phyloP scores from a whole-genome alignment of 1,140 invertebrate species.

The Dermatophagoides farinae region DNA sequence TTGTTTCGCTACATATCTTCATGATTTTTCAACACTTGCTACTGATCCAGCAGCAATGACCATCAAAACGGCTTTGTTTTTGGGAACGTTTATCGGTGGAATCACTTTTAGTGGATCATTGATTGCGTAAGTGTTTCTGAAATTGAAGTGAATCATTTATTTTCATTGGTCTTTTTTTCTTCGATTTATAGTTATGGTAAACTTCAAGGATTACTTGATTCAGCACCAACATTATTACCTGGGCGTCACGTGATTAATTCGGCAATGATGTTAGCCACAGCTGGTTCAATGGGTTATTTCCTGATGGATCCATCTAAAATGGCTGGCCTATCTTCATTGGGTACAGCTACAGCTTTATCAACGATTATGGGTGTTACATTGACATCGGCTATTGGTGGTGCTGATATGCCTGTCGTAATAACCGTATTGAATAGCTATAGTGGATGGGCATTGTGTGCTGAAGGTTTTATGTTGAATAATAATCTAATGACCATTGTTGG shows the following conservation, averaged over 20 bases:
- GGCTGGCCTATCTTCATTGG: slow-evolving; percentile 44
- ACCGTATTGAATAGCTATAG: slow-evolving; percentile 66
- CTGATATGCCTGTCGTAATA: slow-evolving; percentile 83
- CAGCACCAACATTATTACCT: slow-evolving; percentile 55
- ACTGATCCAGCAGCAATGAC: slow-evolving; percentile 58
- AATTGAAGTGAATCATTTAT: not conserved
- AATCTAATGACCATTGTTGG: slow-evolving; percentile 78
- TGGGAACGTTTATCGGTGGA: slow-evolving; percentile 73
- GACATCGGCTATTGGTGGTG: slow-evolving; percentile 73
- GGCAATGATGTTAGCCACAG: slow-evolving; percentile 41
- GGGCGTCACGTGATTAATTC: slow-evolving; percentile 55
- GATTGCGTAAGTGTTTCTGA: slow-evolving; percentile 34
- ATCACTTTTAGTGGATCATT: slow-evolving; percentile 72
- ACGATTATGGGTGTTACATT: slow-evolving; percentile 62
- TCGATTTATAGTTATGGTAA: slow-evolving; percentile 43
- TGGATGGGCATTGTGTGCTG: slow-evolving; percentile 63
- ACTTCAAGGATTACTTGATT: slow-evolving; percentile 55
- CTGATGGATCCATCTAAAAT: slow-evolving; percentile 39
- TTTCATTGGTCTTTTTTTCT: no score
- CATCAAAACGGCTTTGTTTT: slow-evolving; percentile 63
- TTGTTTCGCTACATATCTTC: slow-evolving; percentile 59
- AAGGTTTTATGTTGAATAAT: slow-evolving; percentile 84
- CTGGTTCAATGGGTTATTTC: slow-evolving; percentile 46
- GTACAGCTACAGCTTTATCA: slow-evolving; percentile 47
- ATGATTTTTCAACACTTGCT: slow-evolving; percentile 59